Percentiles rank a stretch among this genome's conserved stretches.
Conservation (phyloP, 2,113 vertebrate genomes). For the Rostratula benghalensis region DNA sequence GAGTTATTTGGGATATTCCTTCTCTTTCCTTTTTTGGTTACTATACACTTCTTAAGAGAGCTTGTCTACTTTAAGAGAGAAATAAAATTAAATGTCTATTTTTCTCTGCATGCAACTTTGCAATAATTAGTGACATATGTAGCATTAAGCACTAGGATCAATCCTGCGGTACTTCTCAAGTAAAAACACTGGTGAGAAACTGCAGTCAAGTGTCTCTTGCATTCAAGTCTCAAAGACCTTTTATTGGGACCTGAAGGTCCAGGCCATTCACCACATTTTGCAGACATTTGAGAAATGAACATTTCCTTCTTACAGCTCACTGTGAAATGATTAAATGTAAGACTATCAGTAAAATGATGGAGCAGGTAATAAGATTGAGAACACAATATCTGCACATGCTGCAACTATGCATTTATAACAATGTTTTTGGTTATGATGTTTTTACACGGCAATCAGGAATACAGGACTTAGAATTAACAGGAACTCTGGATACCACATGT, state of each 20-base stretch:
- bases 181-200: background rate
- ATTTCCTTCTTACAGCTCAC: background rate
- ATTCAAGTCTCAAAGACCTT: background rate
- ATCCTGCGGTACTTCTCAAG: background rate
- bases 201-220: background rate
- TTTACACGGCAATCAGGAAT: background rate
- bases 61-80: background rate
- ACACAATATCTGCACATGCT: background rate
- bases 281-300: background rate
- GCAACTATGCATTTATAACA: background rate
- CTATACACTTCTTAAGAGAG: background rate
- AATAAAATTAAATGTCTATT: background rate
- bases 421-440: background rate
- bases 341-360: background rate
- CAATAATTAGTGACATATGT: background rate
- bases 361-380: background rate
- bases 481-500: background rate
- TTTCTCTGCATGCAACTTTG: background rate
- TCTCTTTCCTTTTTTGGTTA: background rate
- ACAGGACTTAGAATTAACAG: background rate
- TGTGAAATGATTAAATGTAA: background rate
- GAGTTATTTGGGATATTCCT: background rate
- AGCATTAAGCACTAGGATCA: background rate
- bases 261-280: background rate
- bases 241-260: background rate